Evolutionary conservation across 37 sponge, comb jelly and placozoan genomes (phyloP).

Genomic region (Haliclona indistincta): DNA sequence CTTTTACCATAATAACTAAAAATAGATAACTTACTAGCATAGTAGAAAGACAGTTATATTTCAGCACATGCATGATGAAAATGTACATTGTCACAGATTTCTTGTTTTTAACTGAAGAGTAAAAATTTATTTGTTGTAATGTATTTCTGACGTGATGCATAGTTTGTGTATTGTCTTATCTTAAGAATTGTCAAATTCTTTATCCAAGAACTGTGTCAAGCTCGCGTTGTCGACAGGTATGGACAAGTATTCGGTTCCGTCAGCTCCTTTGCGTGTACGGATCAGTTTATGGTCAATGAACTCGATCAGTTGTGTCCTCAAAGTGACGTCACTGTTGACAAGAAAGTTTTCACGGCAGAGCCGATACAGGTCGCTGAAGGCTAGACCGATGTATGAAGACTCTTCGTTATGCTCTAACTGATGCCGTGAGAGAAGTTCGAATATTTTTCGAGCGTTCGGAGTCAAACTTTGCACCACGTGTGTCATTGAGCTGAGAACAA

Average conservation of each 20-base stretch:
- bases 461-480: slow-evolving; percentile 90
- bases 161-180: too few species aligned
- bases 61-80: too few species aligned
- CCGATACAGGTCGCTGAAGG: slow-evolving; percentile 81
- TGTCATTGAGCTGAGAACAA: slow-evolving; percentile 78
- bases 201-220: slow-evolving; percentile 42
- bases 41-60: too few species aligned
- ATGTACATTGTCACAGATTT: too few species aligned
- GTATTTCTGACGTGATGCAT: too few species aligned
- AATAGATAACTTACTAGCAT: too few species aligned
- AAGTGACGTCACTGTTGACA: slow-evolving; percentile 85
- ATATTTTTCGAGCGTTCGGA: slow-evolving; percentile 88
- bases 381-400: slow-evolving; percentile 51
- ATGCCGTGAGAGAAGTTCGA: slow-evolving; percentile 68
- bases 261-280: slow-evolving; percentile 58
- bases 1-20: too few species aligned
- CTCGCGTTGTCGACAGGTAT: slow-evolving; percentile 51
- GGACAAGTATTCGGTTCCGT: slow-evolving; percentile 74
- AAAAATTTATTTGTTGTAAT: too few species aligned
- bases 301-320: slow-evolving; percentile 89
- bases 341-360: slow-evolving; percentile 90
- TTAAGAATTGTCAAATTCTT: too few species aligned
- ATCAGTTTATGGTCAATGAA: slow-evolving; percentile 94
- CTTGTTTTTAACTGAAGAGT: too few species aligned
- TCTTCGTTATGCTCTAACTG: slow-evolving; percentile 67